Base-by-base conservation (phyloP, 2,888 invertebrate genomes). In the Linnaemya tessellans region DNA sequence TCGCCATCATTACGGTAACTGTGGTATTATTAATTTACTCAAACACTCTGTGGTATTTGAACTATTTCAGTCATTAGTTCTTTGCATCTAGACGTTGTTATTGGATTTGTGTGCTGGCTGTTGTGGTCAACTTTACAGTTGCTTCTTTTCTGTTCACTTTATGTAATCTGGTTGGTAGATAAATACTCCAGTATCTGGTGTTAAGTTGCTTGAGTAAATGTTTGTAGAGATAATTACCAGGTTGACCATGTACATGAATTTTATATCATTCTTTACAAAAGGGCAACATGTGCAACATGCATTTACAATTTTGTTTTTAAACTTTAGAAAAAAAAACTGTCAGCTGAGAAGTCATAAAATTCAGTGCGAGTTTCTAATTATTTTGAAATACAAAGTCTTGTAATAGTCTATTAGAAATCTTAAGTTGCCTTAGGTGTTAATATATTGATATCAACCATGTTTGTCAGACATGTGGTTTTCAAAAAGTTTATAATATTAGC, bases 201-300 rank as follows among this genome's bases (percentile, higher is more conserved):
- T 49, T 18, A 25, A 68, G 13, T 41, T 38, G n/a, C 4, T 9
- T 75, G 25, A 15, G 11, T 10, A n/a, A 5, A 25, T 38, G 8
- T n/a, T n/a, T n/a, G n/a, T n/a, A 60, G 18, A 22, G 43, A 58
- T 67, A 49, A 78, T 68, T 41, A 10, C 11, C 22, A 60, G 60
- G 60, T 60, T 68, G 68, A 49, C 49, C 68, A 68, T 49, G 38
- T 74, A 13, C 35, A 68, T 49, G 38, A 64, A 13, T 20, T 58
- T 49, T n/a, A 22, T 46, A 22, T 49, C 38, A 62, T 58, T 13
- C 15, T 56, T 56, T 15, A 8, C 25, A 5, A 7, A 3, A 25
- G 56, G 30, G 5, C 2, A 30, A 30, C 30, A 20, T 15, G 25
- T 1, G 20, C 13, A 13, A 43, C 13, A 3, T 13, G 1, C 13